Evolutionary conservation across 2,797 vertebrate genomes (phyloP).

Genomic region (Morelia viridis): DNA sequence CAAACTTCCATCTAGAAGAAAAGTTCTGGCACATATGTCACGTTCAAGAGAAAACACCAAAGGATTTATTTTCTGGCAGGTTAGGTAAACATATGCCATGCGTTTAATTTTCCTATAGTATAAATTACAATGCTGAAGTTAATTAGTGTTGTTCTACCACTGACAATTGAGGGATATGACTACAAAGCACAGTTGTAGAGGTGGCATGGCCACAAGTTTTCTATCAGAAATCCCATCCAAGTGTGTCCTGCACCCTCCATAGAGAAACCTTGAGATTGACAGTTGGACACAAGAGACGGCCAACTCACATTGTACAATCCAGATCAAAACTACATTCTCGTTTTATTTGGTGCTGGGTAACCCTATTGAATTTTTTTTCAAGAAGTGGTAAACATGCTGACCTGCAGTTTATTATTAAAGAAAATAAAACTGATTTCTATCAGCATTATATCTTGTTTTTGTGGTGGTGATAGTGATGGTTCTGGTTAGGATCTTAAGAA

Average conservation of each 20-base stretch:
- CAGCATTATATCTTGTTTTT: not conserved
- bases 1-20: not conserved
- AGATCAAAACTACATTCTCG: not conserved
- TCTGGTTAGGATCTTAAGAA: not conserved
- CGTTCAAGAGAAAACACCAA: not conserved
- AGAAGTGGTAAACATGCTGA: not conserved
- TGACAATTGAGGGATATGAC: slow-evolving; percentile 23
- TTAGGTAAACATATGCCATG: slow-evolving; percentile 6
- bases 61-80: slow-evolving; percentile 3
- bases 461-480: not conserved
- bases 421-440: not conserved
- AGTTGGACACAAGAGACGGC: not conserved
- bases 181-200: not conserved
- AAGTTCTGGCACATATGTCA: not conserved
- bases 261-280: not conserved
- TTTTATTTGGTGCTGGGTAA: not conserved
- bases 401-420: not conserved
- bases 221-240: not conserved
- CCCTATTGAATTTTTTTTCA: not conserved
- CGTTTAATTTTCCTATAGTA: not conserved
- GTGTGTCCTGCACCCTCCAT: not conserved
- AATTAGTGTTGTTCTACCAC: slow-evolving; percentile 10
- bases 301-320: not conserved
- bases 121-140: slow-evolving; percentile 18
- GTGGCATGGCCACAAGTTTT: slow-evolving; percentile 1